phyloP scores from a whole-genome alignment of 1,140 invertebrate genomes.

The Rhagoletis pomonella region DNA sequence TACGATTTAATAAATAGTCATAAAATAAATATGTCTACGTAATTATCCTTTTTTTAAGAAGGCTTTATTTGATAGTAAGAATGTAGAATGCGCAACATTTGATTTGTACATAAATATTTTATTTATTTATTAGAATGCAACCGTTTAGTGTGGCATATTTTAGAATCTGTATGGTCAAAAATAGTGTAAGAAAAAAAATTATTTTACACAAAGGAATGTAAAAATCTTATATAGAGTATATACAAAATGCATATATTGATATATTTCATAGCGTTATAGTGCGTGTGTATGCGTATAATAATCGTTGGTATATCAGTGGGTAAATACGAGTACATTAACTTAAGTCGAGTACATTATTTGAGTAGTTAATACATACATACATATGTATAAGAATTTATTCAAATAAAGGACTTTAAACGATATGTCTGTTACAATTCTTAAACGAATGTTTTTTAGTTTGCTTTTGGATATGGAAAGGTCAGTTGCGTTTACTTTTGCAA shows the following conservation, averaged over 20 bases:
- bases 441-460: constrained; percentile 6
- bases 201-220: neutral
- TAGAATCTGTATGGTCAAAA: neutral
- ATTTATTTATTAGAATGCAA: neutral
- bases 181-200: neutral
- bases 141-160: neutral
- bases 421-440: constrained; percentile 48
- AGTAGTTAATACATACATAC: constrained; percentile 4
- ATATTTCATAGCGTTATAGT: constrained; percentile 2
- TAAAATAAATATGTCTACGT: neutral
- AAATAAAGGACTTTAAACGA: constrained; percentile 40
- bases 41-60: neutral
- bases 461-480: constrained; percentile 38
- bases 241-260: too few species aligned
- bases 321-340: constrained; percentile 41
- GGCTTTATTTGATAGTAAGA: neutral
- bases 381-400: neutral
- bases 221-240: neutral
- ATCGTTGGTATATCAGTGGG: constrained; percentile 48
- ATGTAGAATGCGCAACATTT: neutral
- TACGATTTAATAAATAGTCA: neutral
- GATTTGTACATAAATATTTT: neutral
- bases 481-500: neutral
- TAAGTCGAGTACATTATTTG: constrained; percentile 25
- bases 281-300: constrained; percentile 6